Percentiles rank a stretch among this genome's conserved stretches.
Evolutionary conservation across 2,888 invertebrate species (phyloP).

Genomic region (Camptogramma bilineatum): DNA sequence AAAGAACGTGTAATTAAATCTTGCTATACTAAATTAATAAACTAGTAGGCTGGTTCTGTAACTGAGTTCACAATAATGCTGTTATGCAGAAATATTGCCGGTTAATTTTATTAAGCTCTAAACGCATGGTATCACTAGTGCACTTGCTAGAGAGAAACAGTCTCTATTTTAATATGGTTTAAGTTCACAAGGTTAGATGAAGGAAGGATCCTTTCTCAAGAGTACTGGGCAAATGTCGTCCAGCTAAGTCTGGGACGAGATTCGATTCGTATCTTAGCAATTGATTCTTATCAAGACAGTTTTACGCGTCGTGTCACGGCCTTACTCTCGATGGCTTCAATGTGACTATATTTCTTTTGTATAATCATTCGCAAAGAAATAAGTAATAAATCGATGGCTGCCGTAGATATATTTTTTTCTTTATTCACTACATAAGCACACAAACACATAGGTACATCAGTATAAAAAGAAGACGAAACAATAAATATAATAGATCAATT

Average conservation of each 20-base stretch:
- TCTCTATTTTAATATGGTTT: constrained; percentile 55
- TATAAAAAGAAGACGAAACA: not conserved
- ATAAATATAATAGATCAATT: too few species aligned
- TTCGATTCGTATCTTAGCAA: constrained; percentile 72
- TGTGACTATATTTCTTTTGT: constrained; percentile 47
- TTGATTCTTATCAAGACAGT: constrained; percentile 80
- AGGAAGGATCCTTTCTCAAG: constrained; percentile 61
- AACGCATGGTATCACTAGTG: constrained; percentile 44
- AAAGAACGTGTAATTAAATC: constrained; percentile 33
- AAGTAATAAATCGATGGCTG: constrained; percentile 51
- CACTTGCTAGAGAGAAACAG: constrained; percentile 38
- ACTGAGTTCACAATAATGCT: constrained; percentile 53
- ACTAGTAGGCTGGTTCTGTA: constrained; percentile 41
- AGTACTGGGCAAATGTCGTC: constrained; percentile 54
- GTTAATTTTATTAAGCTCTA: constrained; percentile 50
- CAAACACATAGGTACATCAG: not conserved
- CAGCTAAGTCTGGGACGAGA: constrained; percentile 58
- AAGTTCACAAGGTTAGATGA: constrained; percentile 52
- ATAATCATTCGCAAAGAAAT: constrained; percentile 41
- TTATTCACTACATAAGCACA: too few species aligned
- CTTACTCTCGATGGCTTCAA: constrained; percentile 62
- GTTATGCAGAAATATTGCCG: constrained; percentile 49
- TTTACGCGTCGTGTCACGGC: constrained; percentile 75
- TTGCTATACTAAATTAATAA: constrained; percentile 45
- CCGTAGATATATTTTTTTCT: constrained; percentile 45